These are phyloP conservation scores for Limnephilus lunatus DNA, from an alignment of 2,888 invertebrate species.

Conservation along the genomic window DNA sequence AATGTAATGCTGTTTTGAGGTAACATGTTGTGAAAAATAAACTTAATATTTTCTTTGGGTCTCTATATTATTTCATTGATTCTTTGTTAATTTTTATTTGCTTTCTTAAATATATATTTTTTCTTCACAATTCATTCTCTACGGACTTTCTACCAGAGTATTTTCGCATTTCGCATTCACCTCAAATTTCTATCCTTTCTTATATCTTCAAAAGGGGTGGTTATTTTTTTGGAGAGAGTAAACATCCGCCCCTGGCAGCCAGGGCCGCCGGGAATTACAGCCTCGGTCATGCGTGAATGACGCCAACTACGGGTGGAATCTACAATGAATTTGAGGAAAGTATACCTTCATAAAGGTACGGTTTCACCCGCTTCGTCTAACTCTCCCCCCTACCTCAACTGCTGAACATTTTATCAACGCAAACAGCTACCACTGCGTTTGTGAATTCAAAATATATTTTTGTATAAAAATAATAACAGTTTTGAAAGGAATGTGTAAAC, in stretches of 20 bases:
- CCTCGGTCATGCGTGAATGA: slow-evolving; percentile 58
- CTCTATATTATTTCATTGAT: background rate
- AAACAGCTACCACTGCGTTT: background rate
- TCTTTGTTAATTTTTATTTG: background rate
- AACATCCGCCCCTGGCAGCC: slow-evolving; percentile 47
- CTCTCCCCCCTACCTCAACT: background rate
- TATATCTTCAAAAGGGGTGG: slow-evolving; percentile 45
- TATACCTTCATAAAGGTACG: slow-evolving; percentile 40
- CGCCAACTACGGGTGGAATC: slow-evolving; percentile 53
- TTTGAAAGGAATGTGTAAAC: background rate
- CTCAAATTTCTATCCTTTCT: slow-evolving; percentile 48
- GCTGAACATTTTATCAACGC: slow-evolving; percentile 12
- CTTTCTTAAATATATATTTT: background rate
- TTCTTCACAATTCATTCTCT: background rate
- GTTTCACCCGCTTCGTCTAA: background rate
- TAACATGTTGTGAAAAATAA: too few species aligned
- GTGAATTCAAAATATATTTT: background rate
- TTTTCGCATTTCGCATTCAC: slow-evolving; percentile 41
- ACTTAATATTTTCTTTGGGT: too few species aligned
- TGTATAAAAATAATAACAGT: background rate
- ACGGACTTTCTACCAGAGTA: background rate
- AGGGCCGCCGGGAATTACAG: slow-evolving; percentile 48
- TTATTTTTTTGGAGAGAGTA: slow-evolving; percentile 35
- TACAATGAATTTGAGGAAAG: slow-evolving; percentile 52
- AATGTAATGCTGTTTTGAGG: too few species aligned